Conservation (phyloP, 2,888 invertebrate genomes). For the Atrina japonica region DNA sequence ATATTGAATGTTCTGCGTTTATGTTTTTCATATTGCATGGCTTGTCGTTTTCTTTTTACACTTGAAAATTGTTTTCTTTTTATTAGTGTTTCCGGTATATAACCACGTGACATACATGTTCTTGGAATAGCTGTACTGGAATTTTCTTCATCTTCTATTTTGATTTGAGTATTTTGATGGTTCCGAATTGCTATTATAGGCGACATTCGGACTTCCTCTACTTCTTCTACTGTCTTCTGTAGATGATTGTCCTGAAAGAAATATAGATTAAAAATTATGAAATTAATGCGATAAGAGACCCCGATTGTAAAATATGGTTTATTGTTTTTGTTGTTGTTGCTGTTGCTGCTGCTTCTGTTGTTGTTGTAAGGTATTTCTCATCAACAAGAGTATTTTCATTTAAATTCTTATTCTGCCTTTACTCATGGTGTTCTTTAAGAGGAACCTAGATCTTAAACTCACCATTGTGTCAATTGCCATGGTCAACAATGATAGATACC, state of each 20-base stretch:
- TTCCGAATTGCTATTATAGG: slow-evolving; percentile 89
- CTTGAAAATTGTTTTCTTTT: slow-evolving; percentile 61
- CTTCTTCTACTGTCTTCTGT: slow-evolving; percentile 84
- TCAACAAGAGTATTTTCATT: too few species aligned
- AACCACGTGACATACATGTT: slow-evolving; percentile 71
- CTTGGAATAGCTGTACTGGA: slow-evolving; percentile 66
- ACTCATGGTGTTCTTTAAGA: too few species aligned
- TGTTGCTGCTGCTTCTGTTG: too few species aligned
- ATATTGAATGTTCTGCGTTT: slow-evolving; percentile 65
- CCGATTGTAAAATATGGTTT: too few species aligned
- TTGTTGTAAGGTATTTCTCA: too few species aligned
- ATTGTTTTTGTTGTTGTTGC: too few species aligned
- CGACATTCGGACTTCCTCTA: slow-evolving; percentile 92
- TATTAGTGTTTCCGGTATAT: slow-evolving; percentile 64
- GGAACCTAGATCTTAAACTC: too few species aligned
- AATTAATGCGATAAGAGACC: too few species aligned
- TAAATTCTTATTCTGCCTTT: too few species aligned
- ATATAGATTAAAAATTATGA: not conserved
- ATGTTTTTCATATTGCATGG: slow-evolving; percentile 60
- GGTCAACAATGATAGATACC: too few species aligned
- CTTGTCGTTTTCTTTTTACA: slow-evolving; percentile 22
- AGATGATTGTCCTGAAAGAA: slow-evolving; percentile 43
- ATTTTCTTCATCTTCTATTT: slow-evolving; percentile 65
- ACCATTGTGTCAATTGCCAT: too few species aligned
- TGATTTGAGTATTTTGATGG: slow-evolving; percentile 71